Conservation (phyloP, 2,113 vertebrate genomes). For the Pseudorasbora parva region DNA sequence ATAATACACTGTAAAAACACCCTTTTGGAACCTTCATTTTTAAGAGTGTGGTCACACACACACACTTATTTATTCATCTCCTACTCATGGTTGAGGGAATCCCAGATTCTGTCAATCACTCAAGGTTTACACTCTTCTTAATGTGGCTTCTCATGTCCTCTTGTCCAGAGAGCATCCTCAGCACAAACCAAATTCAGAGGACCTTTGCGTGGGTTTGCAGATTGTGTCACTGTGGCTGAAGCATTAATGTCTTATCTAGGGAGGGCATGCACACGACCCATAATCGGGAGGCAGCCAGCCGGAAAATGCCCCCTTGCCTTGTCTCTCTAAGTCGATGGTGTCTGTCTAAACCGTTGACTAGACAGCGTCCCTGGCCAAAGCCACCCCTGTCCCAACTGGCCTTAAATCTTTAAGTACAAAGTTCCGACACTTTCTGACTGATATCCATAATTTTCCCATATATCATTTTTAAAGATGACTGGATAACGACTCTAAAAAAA, state of each 20-base stretch:
- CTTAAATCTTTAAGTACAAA: background rate
- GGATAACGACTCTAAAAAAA: background rate
- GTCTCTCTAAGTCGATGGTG: constrained; percentile 28
- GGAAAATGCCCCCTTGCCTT: constrained; percentile 35
- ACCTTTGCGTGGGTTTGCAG: constrained; percentile 22
- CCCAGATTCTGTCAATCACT: background rate
- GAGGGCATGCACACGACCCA: constrained; percentile 50
- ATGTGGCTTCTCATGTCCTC: background rate
- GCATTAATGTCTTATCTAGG: constrained; percentile 27
- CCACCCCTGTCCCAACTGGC: background rate
- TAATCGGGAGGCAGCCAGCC: constrained; percentile 45
- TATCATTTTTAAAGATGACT: background rate
- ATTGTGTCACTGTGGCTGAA: constrained; percentile 34
- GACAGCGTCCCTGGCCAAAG: background rate
- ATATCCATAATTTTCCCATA: background rate
- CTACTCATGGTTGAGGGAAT: background rate
- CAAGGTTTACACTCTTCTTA: background rate
- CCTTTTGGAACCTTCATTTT: no score
- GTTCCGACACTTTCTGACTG: constrained; percentile 9
- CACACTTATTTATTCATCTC: background rate
- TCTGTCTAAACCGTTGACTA: constrained; percentile 37
- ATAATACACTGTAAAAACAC: no score
- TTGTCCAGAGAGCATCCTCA: background rate
- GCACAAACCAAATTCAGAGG: background rate
- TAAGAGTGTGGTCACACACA: background rate